Evolutionary conservation across 2,888 invertebrate genomes (phyloP).

Genomic region (Pristionchus mayeri): DNA sequence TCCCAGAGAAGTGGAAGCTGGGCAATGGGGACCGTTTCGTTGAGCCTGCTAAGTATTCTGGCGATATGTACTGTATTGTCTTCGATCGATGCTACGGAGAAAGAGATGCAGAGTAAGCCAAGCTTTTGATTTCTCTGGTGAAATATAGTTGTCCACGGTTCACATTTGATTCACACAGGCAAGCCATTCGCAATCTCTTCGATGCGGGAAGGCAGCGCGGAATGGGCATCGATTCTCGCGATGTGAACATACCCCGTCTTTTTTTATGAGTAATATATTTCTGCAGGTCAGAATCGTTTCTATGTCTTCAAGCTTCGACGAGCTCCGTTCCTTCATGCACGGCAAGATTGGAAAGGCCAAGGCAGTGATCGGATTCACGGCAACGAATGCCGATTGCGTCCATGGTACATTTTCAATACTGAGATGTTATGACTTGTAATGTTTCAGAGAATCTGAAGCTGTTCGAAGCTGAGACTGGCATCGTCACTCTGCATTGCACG

Average conservation of each 20-base stretch:
- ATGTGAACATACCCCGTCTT: neutral
- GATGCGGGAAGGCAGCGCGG: neutral
- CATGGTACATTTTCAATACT: neutral
- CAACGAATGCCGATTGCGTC: neutral
- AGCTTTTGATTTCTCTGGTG: neutral
- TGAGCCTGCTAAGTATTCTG: conserved; percentile 6
- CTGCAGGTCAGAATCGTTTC: neutral
- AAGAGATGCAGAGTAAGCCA: conserved; percentile 43
- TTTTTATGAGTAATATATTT: neutral
- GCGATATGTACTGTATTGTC: conserved; percentile 16
- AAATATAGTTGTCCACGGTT: neutral
- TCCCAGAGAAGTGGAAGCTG: conserved; percentile 42
- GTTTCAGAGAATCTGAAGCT: conserved; percentile 53
- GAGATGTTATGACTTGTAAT: neutral
- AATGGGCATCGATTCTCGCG: neutral
- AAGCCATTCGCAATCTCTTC: conserved; percentile 14
- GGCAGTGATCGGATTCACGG: conserved; percentile 38
- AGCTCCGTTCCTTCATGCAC: neutral
- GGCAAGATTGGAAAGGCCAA: neutral
- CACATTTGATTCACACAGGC: neutral
- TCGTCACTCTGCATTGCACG: conserved; percentile 58
- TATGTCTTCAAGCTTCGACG: conserved; percentile 27
- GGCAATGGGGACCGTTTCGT: conserved; percentile 35
- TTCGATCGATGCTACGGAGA: conserved; percentile 46
- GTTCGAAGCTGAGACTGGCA: conserved; percentile 55